phyloP scores from a whole-genome alignment of 1,140 invertebrate genomes.

The Asobara japonica region DNA sequence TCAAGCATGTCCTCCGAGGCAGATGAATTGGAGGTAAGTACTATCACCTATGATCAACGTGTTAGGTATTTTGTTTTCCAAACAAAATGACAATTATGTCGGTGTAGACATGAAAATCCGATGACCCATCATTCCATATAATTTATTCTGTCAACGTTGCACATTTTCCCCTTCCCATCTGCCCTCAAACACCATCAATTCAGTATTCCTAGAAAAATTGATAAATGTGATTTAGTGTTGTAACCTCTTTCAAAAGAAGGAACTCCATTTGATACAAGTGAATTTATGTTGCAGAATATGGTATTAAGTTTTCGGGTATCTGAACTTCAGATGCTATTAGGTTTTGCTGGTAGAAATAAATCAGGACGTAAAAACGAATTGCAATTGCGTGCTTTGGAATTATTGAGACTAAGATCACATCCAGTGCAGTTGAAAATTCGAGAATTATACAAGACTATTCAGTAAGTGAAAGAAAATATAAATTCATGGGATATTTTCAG shows the following conservation, averaged over 20 bases:
- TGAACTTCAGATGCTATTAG: slow-evolving; percentile 85
- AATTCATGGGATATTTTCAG: slow-evolving; percentile 16
- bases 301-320: slow-evolving; percentile 85
- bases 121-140: background rate
- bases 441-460: slow-evolving; percentile 81
- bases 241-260: background rate
- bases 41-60: background rate
- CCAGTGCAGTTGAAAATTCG: slow-evolving; percentile 82
- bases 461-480: slow-evolving; percentile 66
- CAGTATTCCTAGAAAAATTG: background rate
- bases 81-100: background rate
- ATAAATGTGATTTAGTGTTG: background rate
- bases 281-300: slow-evolving; percentile 76
- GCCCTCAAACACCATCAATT: background rate
- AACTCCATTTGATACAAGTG: slow-evolving; percentile 10
- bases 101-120: background rate
- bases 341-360: slow-evolving; percentile 86
- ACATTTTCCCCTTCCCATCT: background rate
- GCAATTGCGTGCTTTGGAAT: slow-evolving; percentile 80
- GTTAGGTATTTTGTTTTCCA: background rate
- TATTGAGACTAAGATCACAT: slow-evolving; percentile 77
- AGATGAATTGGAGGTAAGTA: slow-evolving; percentile 64
- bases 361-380: slow-evolving; percentile 88
- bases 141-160: background rate
- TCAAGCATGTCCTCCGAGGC: slow-evolving; percentile 64